These are phyloP conservation scores for Plecotus auritus DNA, from an alignment of 2,113 vertebrate genomes.

Conservation along the genomic window DNA sequence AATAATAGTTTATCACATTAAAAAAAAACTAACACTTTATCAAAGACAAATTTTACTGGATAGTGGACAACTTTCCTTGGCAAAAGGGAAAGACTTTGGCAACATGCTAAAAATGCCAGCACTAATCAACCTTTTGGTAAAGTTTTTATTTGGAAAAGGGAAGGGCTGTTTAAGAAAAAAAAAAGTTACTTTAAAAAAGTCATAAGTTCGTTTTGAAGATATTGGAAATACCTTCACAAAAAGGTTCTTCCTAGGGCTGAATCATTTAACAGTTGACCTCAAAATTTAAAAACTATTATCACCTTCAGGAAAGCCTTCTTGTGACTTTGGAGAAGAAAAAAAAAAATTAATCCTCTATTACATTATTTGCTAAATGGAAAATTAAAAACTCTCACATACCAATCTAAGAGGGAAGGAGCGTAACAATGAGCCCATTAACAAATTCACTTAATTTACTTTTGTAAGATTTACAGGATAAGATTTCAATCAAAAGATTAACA, in stretches of 20 bases:
- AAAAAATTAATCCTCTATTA: not conserved
- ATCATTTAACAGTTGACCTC: not conserved
- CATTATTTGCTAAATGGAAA: slow-evolving; percentile 31
- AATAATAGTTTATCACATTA: not conserved
- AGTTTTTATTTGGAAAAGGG: not conserved
- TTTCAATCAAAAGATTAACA: slow-evolving; percentile 1
- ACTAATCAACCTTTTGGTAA: not conserved
- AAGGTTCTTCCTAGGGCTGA: not conserved
- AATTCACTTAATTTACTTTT: not conserved
- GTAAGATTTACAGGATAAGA: not conserved
- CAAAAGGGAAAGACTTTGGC: not conserved
- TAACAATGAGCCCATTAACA: not conserved
- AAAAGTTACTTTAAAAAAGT: not conserved
- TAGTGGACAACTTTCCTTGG: not conserved
- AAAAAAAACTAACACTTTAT: not conserved
- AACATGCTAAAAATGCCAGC: slow-evolving; percentile 7
- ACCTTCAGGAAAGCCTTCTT: not conserved
- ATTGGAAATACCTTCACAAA: not conserved
- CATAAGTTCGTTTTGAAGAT: not conserved
- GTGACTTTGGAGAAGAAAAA: not conserved
- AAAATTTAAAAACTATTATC: slow-evolving; percentile 3
- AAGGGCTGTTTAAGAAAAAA: not conserved
- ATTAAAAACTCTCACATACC: slow-evolving; percentile 32
- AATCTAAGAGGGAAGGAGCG: not conserved
- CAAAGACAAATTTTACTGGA: slow-evolving; percentile 47